Percentiles rank a stretch among this genome's conserved stretches.
These are phyloP conservation scores for Trachops cirrhosus DNA, from an alignment of 2,797 vertebrate genomes.

Conservation along the genomic window DNA sequence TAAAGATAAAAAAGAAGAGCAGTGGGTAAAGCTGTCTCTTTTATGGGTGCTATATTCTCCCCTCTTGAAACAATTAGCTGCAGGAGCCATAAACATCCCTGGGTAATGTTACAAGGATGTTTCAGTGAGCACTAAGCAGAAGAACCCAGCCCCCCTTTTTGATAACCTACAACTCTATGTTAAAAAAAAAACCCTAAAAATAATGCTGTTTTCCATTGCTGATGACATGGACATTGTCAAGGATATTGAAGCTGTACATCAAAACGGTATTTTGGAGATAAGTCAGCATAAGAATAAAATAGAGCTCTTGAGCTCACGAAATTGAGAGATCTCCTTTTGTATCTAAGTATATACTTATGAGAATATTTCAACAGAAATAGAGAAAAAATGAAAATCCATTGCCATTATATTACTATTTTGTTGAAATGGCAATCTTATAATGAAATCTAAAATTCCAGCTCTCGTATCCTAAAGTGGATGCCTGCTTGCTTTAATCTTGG, in stretches of 20 bases:
- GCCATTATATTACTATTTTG: slow-evolving; percentile 69
- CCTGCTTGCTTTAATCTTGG: slow-evolving; percentile 66
- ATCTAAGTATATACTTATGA: slow-evolving; percentile 74
- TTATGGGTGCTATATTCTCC: not conserved
- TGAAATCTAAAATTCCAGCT: slow-evolving; percentile 70
- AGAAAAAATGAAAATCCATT: slow-evolving; percentile 72
- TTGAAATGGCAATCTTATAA: slow-evolving; percentile 72
- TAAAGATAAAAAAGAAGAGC: not conserved
- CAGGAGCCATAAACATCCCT: not conserved
- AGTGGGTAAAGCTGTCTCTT: not conserved
- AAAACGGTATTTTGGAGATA: slow-evolving; percentile 71
- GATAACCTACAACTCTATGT: not conserved
- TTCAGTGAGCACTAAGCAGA: not conserved
- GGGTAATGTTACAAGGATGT: not conserved
- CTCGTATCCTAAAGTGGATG: slow-evolving; percentile 68
- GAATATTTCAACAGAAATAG: slow-evolving; percentile 73
- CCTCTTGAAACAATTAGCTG: not conserved
- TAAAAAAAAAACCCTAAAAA: not conserved
- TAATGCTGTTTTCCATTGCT: slow-evolving; percentile 55
- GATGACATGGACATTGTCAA: slow-evolving; percentile 62
- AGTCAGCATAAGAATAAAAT: slow-evolving; percentile 61
- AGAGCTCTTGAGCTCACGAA: slow-evolving; percentile 27
- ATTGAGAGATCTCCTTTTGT: slow-evolving; percentile 72
- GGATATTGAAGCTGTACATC: slow-evolving; percentile 75
- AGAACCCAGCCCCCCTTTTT: not conserved